A percentile compares a stretch with the other conserved stretches of the same genome.
Conservation (phyloP, 1,140 invertebrate genomes). For the Lucilia cuprina region DNA sequence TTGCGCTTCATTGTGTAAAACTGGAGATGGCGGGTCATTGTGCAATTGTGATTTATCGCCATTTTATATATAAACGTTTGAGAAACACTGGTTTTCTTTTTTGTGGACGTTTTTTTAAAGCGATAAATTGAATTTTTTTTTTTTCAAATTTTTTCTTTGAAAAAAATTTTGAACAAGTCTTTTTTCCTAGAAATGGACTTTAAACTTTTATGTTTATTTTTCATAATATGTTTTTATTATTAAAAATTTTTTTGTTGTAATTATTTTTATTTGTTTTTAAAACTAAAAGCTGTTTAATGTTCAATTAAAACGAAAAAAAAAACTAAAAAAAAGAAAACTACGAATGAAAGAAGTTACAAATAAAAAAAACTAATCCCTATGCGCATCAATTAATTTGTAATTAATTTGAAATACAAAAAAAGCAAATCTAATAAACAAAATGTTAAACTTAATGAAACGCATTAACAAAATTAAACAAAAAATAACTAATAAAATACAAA, state of each 20-base stretch:
- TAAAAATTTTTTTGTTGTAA: not conserved
- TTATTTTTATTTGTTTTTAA: not conserved
- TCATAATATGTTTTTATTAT: not conserved
- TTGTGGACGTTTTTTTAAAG: not conserved
- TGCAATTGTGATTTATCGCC: conserved; percentile 67
- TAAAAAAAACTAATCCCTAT: conserved; percentile 53
- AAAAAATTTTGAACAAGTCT: not conserved
- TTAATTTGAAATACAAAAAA: conserved; percentile 57
- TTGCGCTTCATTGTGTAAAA: conserved; percentile 64
- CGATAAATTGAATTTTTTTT: not conserved
- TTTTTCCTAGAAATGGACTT: conserved; percentile 16
- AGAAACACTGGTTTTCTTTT: not conserved
- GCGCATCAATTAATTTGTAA: conserved; percentile 63
- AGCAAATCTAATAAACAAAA: conserved; percentile 25
- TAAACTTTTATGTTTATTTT: not conserved
- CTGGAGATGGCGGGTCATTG: conserved; percentile 65
- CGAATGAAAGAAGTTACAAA: conserved; percentile 38
- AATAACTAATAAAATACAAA: conserved; percentile 36
- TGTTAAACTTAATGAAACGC: conserved; percentile 19
- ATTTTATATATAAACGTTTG: conserved; percentile 45
- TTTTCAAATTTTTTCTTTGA: not conserved
- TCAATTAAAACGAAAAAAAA: not conserved
- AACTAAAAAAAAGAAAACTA: not conserved
- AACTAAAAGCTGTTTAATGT: not conserved
- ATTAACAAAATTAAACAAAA: conserved; percentile 20